Base-by-base conservation (phyloP, 2,888 invertebrate species). In the Meta bourneti region DNA sequence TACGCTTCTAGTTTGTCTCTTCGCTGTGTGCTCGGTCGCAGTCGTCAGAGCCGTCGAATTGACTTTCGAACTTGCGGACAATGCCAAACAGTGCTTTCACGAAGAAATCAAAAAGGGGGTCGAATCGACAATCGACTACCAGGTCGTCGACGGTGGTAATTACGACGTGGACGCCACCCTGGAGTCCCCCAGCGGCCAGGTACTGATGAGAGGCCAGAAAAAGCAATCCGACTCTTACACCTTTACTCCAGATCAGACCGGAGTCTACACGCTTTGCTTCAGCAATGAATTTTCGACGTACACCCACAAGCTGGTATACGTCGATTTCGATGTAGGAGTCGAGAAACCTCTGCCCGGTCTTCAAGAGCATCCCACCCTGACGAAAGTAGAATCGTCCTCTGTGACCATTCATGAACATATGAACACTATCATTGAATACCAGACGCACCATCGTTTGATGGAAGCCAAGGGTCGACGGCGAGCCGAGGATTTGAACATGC, bases 121-220 rank as follows among this genome's bases (percentile, higher is more conserved):
- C 49, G 97, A 98, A 93, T 97, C 97, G 82, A 97, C 98, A 70
- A 95, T 99, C 93, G 99, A 99, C 95, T 94, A 95, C 84, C 95
- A 99, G 98, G 99, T 99, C 72, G 98, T 99, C n/a, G 99, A 99
- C 51, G 99, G 99, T 88, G 99, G 99, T 0, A 98, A 99, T 94
- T 98, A 99, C 95, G 99, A 99, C 95, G 99, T 99, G 77, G 99
- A 99, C 95, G 98, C 99, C 86, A 96, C 96, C 88, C 95, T 99
- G 85, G 97, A 97, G 95, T 97, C 97, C 94, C 99, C 99, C 1
- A 97, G 96, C 94, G 97, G 97, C 93, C 97, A 97, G 95, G 96
- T 98, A 16, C 96, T 99, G 91, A 99, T 99, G 95, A 97, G 97
- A 94, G 97, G 98, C 95, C 96, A 97, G 80, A 98, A 98, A 95